Evolutionary conservation across 2,888 invertebrate genomes (phyloP), one percentile per base, ranked within the genome.

Genomic region (Candidula unifasciata): DNA sequence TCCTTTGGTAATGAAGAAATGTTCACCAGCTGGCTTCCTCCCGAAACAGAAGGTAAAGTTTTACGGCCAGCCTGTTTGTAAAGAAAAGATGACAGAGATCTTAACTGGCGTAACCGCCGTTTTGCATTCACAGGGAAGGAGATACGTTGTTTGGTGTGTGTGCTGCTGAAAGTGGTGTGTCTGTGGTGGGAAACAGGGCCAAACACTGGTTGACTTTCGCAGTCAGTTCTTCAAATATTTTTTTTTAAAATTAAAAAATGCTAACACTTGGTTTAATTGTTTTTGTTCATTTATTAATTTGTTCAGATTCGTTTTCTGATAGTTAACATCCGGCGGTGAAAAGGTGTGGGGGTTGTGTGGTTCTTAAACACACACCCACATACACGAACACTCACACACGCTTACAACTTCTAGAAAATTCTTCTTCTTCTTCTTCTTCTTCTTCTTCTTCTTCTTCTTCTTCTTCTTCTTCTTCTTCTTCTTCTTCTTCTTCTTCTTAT

Each of bases 381-480:
- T 5, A 60, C 21, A 60, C 60, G 3, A 6, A 60, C 60, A n/a
- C 60, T 60, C 21, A 60, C 60, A n/a, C 60, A 60, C n/a, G 18
- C 5, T 3, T 18, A 24, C n/a, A 60, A 54, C 18, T 8, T 18
- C 8, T 8, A 54, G 54, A 54, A 54, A 54, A n/a, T 33, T 37
- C 24, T 30, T 64, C 27, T 33, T 52, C 30, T 57, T 57, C 60
- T 57, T 52, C 52, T 52, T 24, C 78, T 30, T 52, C 30, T 52
- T 57, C 60, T 54, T 52, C 52, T 30, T 54, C 35, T 54, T 52
- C 16, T n/a, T 57, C 57, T 78, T 27, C 30, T n/a, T 57, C 57
- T 54, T 27, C 21, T 35, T 52, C 54, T 78, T 27, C 30, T 57
- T 60, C 78, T 78, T 30, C 57, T 35, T 78, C 60, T 78, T 30